Percentiles rank a stretch among this genome's conserved stretches.
Conservation (phyloP, 2,797 vertebrate genomes). For the Halcyon badia region DNA sequence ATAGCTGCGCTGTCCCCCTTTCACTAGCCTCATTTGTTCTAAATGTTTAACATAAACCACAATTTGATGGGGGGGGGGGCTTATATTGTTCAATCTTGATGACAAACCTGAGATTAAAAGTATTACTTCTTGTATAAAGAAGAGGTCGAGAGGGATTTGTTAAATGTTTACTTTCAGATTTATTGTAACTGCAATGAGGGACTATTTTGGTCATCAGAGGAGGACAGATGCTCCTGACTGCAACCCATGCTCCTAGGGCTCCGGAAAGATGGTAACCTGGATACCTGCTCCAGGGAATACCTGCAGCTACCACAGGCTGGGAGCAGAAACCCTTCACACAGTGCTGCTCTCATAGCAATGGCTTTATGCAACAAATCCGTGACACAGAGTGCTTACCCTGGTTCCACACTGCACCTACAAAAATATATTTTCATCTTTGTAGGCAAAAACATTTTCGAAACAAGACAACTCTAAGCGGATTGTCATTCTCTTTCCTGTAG, state of each 20-base stretch:
- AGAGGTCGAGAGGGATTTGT: neutral
- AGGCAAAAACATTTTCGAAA: neutral
- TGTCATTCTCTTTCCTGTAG: neutral
- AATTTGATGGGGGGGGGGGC: rapidly evolving
- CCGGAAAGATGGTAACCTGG: slow-evolving; percentile 3
- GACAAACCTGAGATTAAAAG: neutral
- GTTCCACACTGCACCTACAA: neutral
- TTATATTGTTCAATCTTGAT: neutral
- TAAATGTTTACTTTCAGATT: neutral
- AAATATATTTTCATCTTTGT: neutral
- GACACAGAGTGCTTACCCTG: rapidly evolving
- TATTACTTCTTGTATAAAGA: neutral
- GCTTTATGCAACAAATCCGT: neutral
- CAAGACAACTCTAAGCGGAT: neutral
- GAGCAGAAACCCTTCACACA: neutral
- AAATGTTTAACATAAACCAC: neutral
- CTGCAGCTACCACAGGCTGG: neutral
- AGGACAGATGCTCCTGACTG: neutral
- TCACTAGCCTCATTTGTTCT: neutral
- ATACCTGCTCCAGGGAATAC: slow-evolving; percentile 14
- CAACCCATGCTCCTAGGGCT: neutral
- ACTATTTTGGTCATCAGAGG: neutral
- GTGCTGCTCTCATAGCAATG: neutral
- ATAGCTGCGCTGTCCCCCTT: neutral
- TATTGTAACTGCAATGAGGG: neutral